Conservation (phyloP, 1,140 invertebrate genomes). For the Planococcus citri region DNA sequence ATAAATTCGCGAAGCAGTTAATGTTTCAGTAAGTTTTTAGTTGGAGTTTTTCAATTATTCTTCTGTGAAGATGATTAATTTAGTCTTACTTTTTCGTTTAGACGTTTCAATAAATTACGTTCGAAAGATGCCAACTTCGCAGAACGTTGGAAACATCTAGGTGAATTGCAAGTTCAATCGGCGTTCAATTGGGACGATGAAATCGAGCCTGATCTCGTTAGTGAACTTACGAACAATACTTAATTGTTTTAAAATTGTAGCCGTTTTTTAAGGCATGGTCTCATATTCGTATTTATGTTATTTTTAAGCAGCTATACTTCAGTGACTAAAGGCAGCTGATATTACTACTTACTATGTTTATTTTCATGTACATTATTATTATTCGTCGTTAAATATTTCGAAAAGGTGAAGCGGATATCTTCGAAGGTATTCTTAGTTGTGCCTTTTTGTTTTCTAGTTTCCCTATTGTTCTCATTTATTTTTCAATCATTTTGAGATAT, state of each 20-base stretch:
- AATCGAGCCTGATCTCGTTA: slow-evolving; percentile 49
- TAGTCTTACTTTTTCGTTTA: slow-evolving; percentile 23
- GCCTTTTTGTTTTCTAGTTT: too few relatives aligned
- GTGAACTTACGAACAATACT: slow-evolving; percentile 21
- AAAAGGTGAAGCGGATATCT: too few relatives aligned
- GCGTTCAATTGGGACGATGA: slow-evolving; percentile 79
- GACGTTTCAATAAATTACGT: slow-evolving; percentile 64
- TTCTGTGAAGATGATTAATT: slow-evolving; percentile 11
- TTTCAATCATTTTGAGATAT: too few relatives aligned
- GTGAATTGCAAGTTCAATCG: slow-evolving; percentile 59
- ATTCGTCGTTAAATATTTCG: too few relatives aligned
- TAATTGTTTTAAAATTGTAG: not conserved
- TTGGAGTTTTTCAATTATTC: slow-evolving; percentile 32
- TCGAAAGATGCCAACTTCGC: slow-evolving; percentile 65
- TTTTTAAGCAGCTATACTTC: too few relatives aligned
- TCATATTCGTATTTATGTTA: too few relatives aligned
- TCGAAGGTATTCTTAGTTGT: too few relatives aligned
- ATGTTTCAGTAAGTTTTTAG: slow-evolving; percentile 52
- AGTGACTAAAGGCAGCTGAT: too few relatives aligned
- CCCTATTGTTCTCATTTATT: too few relatives aligned
- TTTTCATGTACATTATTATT: too few relatives aligned
- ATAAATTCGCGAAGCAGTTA: slow-evolving; percentile 81
- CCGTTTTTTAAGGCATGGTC: too few relatives aligned
- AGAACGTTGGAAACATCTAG: slow-evolving; percentile 62
- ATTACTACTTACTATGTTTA: too few relatives aligned